Conservation (phyloP, 2,113 vertebrate species). For the Ammospiza nelsoni region DNA sequence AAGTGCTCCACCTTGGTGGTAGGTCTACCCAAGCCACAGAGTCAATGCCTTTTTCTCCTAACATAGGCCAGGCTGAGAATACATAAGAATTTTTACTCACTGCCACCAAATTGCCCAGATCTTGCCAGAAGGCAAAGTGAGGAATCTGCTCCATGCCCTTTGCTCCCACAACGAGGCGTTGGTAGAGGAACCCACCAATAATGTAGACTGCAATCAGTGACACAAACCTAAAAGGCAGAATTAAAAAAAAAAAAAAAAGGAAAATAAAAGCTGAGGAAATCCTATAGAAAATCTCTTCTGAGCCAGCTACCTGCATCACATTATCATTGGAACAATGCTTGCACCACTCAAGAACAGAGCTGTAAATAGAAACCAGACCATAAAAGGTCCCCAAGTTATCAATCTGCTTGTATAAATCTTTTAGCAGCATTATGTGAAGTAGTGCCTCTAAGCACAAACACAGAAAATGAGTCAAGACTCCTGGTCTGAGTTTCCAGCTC, state of each 20-base stretch:
- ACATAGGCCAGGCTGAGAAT: not conserved
- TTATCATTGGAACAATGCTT: not conserved
- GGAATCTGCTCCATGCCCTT: slow-evolving; percentile 97
- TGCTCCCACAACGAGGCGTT: slow-evolving; percentile 91
- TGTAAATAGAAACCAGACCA: not conserved
- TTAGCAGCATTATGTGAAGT: not conserved
- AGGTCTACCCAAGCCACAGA: not conserved
- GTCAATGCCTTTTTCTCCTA: not conserved
- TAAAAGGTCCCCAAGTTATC: not conserved
- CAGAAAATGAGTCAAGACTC: not conserved
- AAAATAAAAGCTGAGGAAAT: not conserved
- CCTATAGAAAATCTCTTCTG: rapidly evolving
- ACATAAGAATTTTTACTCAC: slow-evolving; percentile 74
- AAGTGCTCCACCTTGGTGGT: not conserved
- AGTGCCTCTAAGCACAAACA: not conserved
- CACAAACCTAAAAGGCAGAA: slow-evolving; percentile 73
- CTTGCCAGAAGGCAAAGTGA: slow-evolving; percentile 92
- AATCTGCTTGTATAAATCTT: not conserved
- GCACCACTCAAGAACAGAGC: not conserved
- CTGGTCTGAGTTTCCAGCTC: not conserved
- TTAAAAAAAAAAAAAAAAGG: not conserved
- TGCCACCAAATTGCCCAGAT: slow-evolving; percentile 91
- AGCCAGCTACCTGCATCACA: not conserved
- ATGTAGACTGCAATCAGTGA: slow-evolving; percentile 87
- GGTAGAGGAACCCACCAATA: slow-evolving; percentile 92